Evolutionary conservation across 1,140 invertebrate species (phyloP), one percentile per base, ranked within the genome.

Genomic region (Panagrolaimus sp.): DNA sequence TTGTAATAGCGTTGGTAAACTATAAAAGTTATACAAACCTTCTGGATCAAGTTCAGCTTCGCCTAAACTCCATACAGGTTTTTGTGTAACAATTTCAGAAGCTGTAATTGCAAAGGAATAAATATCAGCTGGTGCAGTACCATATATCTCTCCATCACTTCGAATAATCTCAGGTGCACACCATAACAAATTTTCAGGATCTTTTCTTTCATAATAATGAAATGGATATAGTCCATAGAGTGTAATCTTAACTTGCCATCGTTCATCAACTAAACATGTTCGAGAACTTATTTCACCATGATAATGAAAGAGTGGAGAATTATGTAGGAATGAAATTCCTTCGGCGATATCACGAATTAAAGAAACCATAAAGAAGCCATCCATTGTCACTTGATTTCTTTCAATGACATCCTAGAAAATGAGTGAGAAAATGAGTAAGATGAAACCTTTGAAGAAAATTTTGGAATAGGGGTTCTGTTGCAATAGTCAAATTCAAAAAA

Each of bases 71-170:
- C 51, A 57, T 0, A 27, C 20, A 5, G 51, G 89, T 38, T 90
- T 90, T 44, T 91, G 61, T 45, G 65, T 73, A 47, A 94, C 89
- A 0, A 94, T 89, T 84, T 95, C 92, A 82, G 92, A 91, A 87
- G 93, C 89, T 70, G 94, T 89, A 72, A 95, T 93, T 38, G 89
- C 91, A 81, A 95, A 92, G 71, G 90, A 91, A 84, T 92, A 95
- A 65, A 94, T 90, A 83, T 95, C 92, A 0, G 89, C 92, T 0
- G 89, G 84, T 84, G 91, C 91, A 7, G 90, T 89, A 51, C 91
- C 91, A 75, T 86, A 72, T 42, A 45, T 23, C 63, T 31, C 38
- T 44, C 53, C 4, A 27, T 57, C 27, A 27, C 20, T 57, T 57
- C 51, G 5, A 2, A 63, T 7, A 27, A 43, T 43, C 7, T 63